Percentiles rank a stretch among this genome's conserved stretches.
phyloP scores from a whole-genome alignment of 2,797 vertebrate genomes.

The Pseudochirops cupreus region DNA sequence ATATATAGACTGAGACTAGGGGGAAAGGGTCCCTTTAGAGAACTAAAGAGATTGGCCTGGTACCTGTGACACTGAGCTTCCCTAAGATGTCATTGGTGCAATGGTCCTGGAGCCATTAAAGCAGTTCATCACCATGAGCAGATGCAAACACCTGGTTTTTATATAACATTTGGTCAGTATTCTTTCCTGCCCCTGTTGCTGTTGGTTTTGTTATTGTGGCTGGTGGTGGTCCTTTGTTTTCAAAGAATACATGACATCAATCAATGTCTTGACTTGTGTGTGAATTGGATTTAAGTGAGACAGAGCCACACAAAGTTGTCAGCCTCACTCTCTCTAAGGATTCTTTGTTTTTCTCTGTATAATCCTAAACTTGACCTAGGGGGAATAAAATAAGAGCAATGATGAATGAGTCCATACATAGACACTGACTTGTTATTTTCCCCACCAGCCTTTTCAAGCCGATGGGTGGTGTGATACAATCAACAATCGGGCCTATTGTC shows the following conservation, averaged over 20 bases:
- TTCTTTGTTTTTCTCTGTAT: neutral
- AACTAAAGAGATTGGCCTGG: neutral
- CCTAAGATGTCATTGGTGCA: neutral
- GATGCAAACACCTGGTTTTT: neutral
- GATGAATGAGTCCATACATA: neutral
- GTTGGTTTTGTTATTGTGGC: no score
- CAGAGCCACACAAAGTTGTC: neutral
- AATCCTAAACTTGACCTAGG: neutral
- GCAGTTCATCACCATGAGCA: neutral
- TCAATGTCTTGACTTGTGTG: neutral
- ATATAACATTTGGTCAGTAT: neutral
- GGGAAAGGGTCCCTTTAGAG: neutral
- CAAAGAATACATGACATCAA: neutral
- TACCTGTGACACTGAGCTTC: neutral
- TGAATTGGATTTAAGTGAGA: neutral
- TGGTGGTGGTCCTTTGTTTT: neutral
- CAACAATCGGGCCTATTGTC: conserved; percentile 98
- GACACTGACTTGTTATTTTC: conserved; percentile 34
- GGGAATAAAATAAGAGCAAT: neutral
- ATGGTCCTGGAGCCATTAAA: neutral
- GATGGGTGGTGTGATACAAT: conserved; percentile 99
- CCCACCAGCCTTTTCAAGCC: conserved; percentile 93
- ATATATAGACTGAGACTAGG: neutral
- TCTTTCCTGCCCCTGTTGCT: neutral
- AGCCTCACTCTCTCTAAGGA: neutral